Base-by-base conservation (phyloP, 2,113 vertebrate genomes). In the Plecturocebus donacophilus region DNA sequence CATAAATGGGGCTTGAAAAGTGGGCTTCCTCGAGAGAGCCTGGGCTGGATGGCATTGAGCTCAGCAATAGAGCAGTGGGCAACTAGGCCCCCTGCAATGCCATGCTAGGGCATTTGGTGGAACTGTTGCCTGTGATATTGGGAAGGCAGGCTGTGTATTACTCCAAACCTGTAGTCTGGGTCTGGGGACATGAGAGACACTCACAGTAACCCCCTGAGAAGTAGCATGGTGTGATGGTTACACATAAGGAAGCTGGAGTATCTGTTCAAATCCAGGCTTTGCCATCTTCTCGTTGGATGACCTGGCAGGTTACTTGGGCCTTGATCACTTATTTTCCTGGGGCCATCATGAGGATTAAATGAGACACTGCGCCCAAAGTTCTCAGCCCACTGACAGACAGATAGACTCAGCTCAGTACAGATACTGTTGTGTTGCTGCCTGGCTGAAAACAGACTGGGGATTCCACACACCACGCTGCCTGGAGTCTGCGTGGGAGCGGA, bases 191-290 rank as follows among this genome's bases (percentile, higher is more conserved):
- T 0, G 30, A 40, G 35, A 10, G 71, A 32, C 13, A 1, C 42
- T 21, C 49, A 40, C 1, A 3, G n/a, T 12, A 32, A 87, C n/a
- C 23, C 58, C 38, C 40, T 10, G 30, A 13, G 42, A 38, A 10
- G 25, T 2, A 19, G 21, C 5, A 21, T 0, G 8, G 30, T 19
- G 8, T 7, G 23, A 9, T 8, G 70, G 23, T 4, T 17, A 14
- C 3, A 17, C 0, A 2, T 1, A 4, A 94, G 49, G 75, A 92
- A 42, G n/a, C 13, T 80, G 61, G 38, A 64, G 3, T 75, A 45
- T 11, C 3, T 54, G 64, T 70, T 70, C 42, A 61, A 40, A 84
- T 38, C 66, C 45, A 58, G 7, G 19, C 30, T 85, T 58, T 25
- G 35, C 13, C 10, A 12, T 35, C 23, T 23, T 38, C 45, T 38